Base-by-base conservation (phyloP, 1,140 invertebrate species). In the Elymnias hypermnestra region DNA sequence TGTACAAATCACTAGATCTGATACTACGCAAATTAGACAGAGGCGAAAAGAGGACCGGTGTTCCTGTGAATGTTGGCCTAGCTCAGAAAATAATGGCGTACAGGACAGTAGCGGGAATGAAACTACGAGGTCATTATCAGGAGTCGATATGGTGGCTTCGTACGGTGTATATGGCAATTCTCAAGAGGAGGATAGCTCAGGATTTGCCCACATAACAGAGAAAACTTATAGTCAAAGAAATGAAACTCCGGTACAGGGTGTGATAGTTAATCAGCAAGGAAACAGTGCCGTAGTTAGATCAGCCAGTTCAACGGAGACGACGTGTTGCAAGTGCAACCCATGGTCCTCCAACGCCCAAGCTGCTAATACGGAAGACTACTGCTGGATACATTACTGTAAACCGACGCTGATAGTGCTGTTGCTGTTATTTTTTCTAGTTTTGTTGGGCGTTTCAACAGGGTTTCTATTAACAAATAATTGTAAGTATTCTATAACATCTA, bases 11-110 rank as follows among this genome's bases (percentile, higher is more conserved):
- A 62, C 77, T 36, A 72, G 81, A 31, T 59, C 74, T 8, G 81
- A 79, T 5, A 66, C 63, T 2, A 57, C 64, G 0, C 78, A 85
- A 45, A 57, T 72, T 15, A 56, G 83, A 29, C 75, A 84, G 29
- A 66, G 86, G 35, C 53, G 86, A 22, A 87, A 87, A 67, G 83
- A 87, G 50, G 83, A 87, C 19, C 64, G 86, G 3, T 87, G 86
- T 47, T 87, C 86, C 3, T 87, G 86, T 38, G 86, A 87, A 55
- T 87, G 86, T 48, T 87, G 86, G 86, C 86, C 86, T 28, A 86
- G 62, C 46, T 72, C 79, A 42, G 86, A 87, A 41, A 72, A 72
- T 60, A 81, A 73, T 54, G 57, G 62, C 13, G 63, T 72, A 5
- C 72, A 73, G 48, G 78, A 82, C 5, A 67, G 43, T 44, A 51